phyloP scores from a whole-genome alignment of 2,888 invertebrate genomes.

The Cosmopolites sordidus region DNA sequence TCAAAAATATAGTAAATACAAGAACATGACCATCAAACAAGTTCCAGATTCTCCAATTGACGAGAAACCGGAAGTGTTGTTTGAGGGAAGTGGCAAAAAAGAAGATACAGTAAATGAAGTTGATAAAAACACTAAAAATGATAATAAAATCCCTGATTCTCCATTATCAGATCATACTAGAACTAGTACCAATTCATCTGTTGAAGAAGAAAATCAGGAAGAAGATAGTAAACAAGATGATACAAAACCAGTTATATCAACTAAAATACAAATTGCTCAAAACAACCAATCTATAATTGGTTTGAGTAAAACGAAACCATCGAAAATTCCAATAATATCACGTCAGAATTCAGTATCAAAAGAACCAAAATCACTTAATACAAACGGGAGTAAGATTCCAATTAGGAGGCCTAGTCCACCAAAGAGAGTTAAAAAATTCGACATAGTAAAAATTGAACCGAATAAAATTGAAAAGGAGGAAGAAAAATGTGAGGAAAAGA shows the following conservation, averaged over 20 bases:
- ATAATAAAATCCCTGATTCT: background rate
- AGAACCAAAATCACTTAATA: slow-evolving; percentile 33
- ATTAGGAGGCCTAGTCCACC: slow-evolving; percentile 30
- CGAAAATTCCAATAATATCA: slow-evolving; percentile 45
- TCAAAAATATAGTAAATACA: slow-evolving; percentile 30
- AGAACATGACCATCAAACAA: slow-evolving; percentile 23
- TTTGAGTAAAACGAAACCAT: slow-evolving; percentile 36
- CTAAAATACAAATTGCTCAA: slow-evolving; percentile 41
- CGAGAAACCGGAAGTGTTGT: slow-evolving; percentile 15
- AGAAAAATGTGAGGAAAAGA: background rate
- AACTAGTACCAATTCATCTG: background rate
- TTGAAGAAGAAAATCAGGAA: background rate
- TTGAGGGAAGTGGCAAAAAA: background rate
- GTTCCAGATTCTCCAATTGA: slow-evolving; percentile 21
- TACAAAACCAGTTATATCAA: slow-evolving; percentile 32
- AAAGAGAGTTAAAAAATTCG: slow-evolving; percentile 2
- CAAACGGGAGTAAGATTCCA: slow-evolving; percentile 39
- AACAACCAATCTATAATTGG: slow-evolving; percentile 37
- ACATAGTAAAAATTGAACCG: background rate
- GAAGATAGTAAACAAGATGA: background rate
- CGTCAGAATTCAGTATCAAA: slow-evolving; percentile 38
- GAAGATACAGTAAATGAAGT: background rate
- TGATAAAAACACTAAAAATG: background rate
- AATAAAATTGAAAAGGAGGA: background rate
- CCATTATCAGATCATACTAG: too few relatives aligned